Evolutionary conservation across 2,113 vertebrate genomes (phyloP), one percentile per base, ranked within the genome.

Genomic region (Leptocoma aspasia): DNA sequence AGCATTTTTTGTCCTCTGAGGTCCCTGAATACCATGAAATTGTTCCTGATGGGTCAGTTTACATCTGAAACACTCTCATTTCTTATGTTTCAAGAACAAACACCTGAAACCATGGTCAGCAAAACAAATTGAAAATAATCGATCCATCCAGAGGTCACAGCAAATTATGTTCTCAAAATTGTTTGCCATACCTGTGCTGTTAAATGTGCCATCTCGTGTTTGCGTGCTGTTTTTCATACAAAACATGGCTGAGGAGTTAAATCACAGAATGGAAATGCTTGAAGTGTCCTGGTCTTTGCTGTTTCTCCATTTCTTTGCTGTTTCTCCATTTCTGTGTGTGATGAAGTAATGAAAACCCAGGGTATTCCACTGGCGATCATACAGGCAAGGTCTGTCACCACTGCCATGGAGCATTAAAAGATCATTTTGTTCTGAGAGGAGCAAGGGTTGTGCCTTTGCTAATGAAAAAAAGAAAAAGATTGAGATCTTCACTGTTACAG

Each of bases 51-150:
- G 21, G 16, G 33, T 65, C 27, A 17, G 7, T 69, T 85, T 77
- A 53, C 37, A 39, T 12, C 54, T 0, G 0, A 68, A 92, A 52
- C 2, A 0, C 20, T 59, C 41, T 22, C 0, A 9, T 21, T 41
- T 75, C 15, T 41, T 65, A 13, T 24, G 60, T 33, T 86, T 83
- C 30, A 47, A 57, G 39, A 86, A 49, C 15, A 60, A 80, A 27
- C 17, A 56, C n/a, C 27, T 52, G 50, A 88, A 91, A 73, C n/a
- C 6, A 30, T 0, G 0, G 30, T 19, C 76, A 78, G 59, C 37
- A 82, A 87, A 94, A 52, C 30, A 2, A 45, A 50, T 61, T 73
- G 3, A 50, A 81, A 94, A 42, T 10, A 56, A 27, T 57, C 1
- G 0, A 14, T 66, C 28, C 24, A 65, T 49, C 49, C 17, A 78